Conservation (phyloP, 1,140 invertebrate genomes). For the Tetramorium alpestre region DNA sequence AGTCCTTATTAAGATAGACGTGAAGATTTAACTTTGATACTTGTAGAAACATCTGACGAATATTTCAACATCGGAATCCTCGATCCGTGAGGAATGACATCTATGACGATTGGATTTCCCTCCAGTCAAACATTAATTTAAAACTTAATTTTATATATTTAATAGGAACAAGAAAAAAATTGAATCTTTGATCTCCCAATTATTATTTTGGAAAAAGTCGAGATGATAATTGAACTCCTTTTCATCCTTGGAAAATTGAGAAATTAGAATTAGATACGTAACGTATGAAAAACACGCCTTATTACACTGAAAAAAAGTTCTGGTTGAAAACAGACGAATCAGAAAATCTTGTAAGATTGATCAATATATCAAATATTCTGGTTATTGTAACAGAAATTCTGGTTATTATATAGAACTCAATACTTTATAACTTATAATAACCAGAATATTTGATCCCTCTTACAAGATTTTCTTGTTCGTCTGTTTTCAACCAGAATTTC, state of each 20-base stretch:
- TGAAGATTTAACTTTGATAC: conserved; percentile 25
- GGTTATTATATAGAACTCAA: too few species aligned
- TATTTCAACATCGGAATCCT: neutral
- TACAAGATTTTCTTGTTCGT: too few species aligned
- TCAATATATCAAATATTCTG: too few species aligned
- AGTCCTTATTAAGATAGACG: conserved; percentile 44
- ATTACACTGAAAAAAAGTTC: too few species aligned
- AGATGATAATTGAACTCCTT: neutral
- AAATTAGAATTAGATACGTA: neutral
- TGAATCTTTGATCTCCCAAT: neutral
- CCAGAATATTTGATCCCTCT: too few species aligned
- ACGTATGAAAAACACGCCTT: too few species aligned
- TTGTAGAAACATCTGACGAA: neutral
- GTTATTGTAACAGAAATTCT: too few species aligned
- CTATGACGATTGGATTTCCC: neutral
- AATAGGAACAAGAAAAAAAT: neutral
- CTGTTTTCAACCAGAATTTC: too few species aligned
- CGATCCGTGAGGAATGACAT: neutral
- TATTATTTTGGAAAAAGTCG: neutral
- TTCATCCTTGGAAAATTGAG: neutral
- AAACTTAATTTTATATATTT: neutral
- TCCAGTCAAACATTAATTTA: neutral
- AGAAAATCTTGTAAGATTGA: too few species aligned
- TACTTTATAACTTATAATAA: too few species aligned
- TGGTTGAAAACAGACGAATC: too few species aligned